These are phyloP conservation scores for Dorcus parallelipipedus DNA, from an alignment of 2,888 invertebrate species.

Conservation along the genomic window DNA sequence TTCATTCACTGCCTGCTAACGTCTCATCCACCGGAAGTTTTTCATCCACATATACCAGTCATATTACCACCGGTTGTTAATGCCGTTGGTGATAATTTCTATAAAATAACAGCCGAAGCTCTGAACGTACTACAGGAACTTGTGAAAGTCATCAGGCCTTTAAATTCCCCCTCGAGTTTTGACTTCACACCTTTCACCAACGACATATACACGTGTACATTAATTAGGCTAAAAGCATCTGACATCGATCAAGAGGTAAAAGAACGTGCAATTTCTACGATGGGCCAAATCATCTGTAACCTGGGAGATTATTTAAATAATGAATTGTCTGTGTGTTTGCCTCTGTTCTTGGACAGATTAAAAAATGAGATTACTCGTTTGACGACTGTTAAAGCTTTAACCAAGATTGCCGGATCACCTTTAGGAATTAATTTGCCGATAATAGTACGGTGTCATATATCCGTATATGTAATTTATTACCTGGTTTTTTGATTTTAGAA, in stretches of 20 bases:
- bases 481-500: slow-evolving; percentile 52
- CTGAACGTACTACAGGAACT: slow-evolving; percentile 88
- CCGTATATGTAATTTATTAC: slow-evolving; percentile 8
- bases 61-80: slow-evolving; percentile 82
- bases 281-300: slow-evolving; percentile 92
- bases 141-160: slow-evolving; percentile 88
- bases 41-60: slow-evolving; percentile 75
- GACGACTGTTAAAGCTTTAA: slow-evolving; percentile 93
- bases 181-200: slow-evolving; percentile 77
- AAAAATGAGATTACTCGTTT: slow-evolving; percentile 96
- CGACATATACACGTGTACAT: slow-evolving; percentile 79
- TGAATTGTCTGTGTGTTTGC: slow-evolving; percentile 82
- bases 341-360: slow-evolving; percentile 91
- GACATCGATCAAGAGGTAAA: slow-evolving; percentile 99
- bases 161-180: slow-evolving; percentile 61
- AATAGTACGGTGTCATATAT: slow-evolving; percentile 54
- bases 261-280: slow-evolving; percentile 94
- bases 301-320: slow-evolving; percentile 81
- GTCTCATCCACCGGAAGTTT: slow-evolving; percentile 74
- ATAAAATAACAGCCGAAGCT: slow-evolving; percentile 98
- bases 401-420: slow-evolving; percentile 89
- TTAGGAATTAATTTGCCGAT: slow-evolving; percentile 82
- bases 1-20: slow-evolving; percentile 84
- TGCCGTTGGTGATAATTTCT: slow-evolving; percentile 93
- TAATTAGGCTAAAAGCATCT: slow-evolving; percentile 83